Evolutionary conservation across 2,888 invertebrate genomes (phyloP).

Genomic region (Brachyptera risi): DNA sequence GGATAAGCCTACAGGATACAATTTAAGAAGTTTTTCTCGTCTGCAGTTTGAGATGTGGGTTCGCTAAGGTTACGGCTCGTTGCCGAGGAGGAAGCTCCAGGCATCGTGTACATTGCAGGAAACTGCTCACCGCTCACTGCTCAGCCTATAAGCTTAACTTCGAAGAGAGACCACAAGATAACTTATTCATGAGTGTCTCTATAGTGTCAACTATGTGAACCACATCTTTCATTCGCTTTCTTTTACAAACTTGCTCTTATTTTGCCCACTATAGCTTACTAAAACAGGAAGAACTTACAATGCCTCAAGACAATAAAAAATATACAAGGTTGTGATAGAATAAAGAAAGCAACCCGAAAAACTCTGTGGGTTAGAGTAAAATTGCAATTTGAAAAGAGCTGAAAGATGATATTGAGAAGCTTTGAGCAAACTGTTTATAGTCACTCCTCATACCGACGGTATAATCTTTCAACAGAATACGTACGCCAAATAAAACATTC

Average conservation of each 20-base stretch:
- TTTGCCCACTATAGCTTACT: conserved; percentile 12
- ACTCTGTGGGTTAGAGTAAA: conserved; percentile 4
- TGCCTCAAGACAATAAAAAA: conserved; percentile 5
- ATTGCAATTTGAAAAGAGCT: not conserved
- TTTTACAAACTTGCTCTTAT: conserved; percentile 5
- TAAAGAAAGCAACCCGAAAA: not conserved
- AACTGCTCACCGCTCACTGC: not conserved
- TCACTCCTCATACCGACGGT: not conserved
- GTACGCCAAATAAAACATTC: no score
- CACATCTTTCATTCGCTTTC: conserved; percentile 19
- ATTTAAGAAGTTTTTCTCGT: not conserved
- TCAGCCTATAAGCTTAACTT: not conserved
- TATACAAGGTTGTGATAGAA: conserved; percentile 5
- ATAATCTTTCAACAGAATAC: not conserved
- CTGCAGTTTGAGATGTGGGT: not conserved
- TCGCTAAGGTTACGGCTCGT: not conserved
- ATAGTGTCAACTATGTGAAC: conserved; percentile 22
- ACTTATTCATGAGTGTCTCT: conserved; percentile 27
- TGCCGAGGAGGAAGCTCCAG: not conserved
- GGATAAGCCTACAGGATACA: not conserved
- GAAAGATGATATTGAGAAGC: not conserved
- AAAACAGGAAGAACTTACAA: conserved; percentile 14
- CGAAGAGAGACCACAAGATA: not conserved
- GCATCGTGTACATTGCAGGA: no score
- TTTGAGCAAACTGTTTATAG: conserved; percentile 6